Evolutionary conservation across 1,140 invertebrate genomes (phyloP).

Genomic region (Dreissena rostriformis): DNA sequence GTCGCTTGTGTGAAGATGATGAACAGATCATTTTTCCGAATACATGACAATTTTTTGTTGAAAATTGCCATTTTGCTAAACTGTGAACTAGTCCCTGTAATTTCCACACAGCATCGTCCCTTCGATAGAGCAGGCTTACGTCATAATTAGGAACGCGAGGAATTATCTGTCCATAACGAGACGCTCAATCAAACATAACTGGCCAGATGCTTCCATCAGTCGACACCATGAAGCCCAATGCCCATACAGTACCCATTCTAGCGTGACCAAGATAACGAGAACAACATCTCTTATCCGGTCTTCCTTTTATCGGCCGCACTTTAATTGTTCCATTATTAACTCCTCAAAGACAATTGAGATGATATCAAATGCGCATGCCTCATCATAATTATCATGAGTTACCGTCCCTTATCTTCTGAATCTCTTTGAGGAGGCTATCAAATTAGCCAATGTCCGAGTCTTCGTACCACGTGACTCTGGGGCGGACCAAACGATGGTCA

Average conservation of each 20-base stretch:
- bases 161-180: too few relatives aligned
- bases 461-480: neutral
- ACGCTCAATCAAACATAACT: too few relatives aligned
- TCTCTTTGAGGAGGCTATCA: slow-evolving; percentile 34
- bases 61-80: too few relatives aligned
- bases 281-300: neutral
- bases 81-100: too few relatives aligned
- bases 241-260: slow-evolving; percentile 3
- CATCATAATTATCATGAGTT: slow-evolving; percentile 36
- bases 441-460: neutral
- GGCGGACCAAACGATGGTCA: neutral
- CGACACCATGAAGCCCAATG: neutral
- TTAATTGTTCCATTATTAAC: slow-evolving; percentile 52
- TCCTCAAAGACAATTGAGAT: slow-evolving; percentile 56
- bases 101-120: too few relatives aligned
- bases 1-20: too few relatives aligned
- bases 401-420: slow-evolving; percentile 32
- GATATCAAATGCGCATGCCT: slow-evolving; percentile 28
- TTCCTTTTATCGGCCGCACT: neutral
- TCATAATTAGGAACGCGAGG: too few relatives aligned
- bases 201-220: neutral
- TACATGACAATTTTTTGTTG: too few relatives aligned
- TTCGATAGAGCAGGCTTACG: too few relatives aligned
- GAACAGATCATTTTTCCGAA: too few relatives aligned
- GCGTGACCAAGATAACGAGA: slow-evolving; percentile 3